These are phyloP conservation scores for Schlechtendalia chinensis DNA, from an alignment of 1,140 invertebrate species.

Conservation along the genomic window DNA sequence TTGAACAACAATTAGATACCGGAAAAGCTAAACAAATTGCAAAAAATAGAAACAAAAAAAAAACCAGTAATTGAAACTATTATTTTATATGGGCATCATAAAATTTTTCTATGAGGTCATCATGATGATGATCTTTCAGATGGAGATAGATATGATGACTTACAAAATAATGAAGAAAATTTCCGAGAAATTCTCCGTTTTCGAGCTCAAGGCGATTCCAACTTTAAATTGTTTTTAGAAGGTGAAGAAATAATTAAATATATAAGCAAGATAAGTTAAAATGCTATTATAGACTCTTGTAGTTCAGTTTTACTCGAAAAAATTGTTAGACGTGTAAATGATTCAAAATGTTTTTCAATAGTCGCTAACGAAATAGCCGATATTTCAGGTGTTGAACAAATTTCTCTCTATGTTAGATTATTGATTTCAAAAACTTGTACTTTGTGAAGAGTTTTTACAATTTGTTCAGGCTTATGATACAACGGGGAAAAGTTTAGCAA, in stretches of 20 bases:
- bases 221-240: neutral
- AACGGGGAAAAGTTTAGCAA: too few relatives aligned
- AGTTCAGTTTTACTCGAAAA: neutral
- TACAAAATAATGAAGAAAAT: neutral
- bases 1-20: constrained; percentile 8
- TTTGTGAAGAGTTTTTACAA: too few relatives aligned
- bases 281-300: neutral
- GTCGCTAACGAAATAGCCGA: too few relatives aligned
- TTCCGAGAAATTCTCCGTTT: constrained; percentile 20
- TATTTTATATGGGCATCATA: neutral
- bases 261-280: neutral
- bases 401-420: too few relatives aligned
- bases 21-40: neutral
- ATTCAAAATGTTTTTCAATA: too few relatives aligned
- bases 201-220: too few relatives aligned
- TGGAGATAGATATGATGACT: neutral
- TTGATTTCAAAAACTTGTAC: too few relatives aligned
- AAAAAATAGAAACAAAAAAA: constrained; percentile 8
- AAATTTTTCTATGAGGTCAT: neutral
- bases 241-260: constrained; percentile 2
- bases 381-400: too few relatives aligned
- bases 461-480: too few relatives aligned
- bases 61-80: constrained; percentile 20
- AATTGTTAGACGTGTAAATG: neutral
- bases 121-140: neutral